Conservation (phyloP, 2,113 vertebrate genomes). For the Artemisiospiza belli region DNA sequence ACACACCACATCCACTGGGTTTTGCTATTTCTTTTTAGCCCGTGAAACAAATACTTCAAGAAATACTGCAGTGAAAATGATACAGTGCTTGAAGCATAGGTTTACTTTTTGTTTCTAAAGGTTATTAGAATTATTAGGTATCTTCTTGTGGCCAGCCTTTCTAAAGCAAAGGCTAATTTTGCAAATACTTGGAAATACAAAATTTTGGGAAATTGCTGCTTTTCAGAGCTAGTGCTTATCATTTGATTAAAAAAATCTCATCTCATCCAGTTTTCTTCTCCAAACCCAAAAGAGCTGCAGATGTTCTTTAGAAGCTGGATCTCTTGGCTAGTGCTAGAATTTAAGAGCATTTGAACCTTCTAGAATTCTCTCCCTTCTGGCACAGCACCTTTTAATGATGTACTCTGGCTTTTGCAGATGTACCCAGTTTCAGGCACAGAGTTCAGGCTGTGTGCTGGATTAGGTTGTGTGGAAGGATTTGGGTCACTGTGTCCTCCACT, state of each 20-base stretch:
- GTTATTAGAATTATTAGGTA: neutral
- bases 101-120: neutral
- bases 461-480: conserved; percentile 36
- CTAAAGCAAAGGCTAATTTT: neutral
- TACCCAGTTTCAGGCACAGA: neutral
- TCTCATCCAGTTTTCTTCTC: neutral
- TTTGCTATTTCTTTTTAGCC: neutral
- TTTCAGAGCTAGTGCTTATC: neutral
- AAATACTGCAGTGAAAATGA: neutral
- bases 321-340: neutral
- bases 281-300: neutral
- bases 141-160: neutral
- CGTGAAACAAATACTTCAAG: neutral
- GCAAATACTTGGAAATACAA: neutral
- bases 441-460: conserved; percentile 16
- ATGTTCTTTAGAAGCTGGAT: neutral
- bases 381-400: neutral
- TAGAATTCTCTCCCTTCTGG: neutral
- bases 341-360: neutral
- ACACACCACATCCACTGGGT: neutral
- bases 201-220: neutral
- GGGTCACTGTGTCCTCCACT: conserved; percentile 51
- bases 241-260: neutral
- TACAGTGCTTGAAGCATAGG: neutral
- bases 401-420: neutral